These are phyloP conservation scores for Mesorhabditis belari DNA, from an alignment of 2,888 invertebrate genomes.

Conservation along the genomic window DNA sequence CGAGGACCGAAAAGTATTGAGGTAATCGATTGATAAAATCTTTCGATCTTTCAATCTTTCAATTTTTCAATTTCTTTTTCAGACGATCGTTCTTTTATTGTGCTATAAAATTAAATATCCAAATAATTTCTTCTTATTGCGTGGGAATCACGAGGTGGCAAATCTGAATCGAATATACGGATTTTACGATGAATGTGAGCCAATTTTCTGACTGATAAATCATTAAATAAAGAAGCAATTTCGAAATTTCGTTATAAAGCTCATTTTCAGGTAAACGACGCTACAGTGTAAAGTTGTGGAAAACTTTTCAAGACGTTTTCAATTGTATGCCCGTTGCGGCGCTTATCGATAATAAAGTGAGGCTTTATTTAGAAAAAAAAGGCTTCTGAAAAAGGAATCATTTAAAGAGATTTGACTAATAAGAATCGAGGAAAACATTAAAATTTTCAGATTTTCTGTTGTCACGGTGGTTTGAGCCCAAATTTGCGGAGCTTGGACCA, in stretches of 20 bases:
- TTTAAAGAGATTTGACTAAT: background rate
- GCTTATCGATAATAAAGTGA: conserved; percentile 48
- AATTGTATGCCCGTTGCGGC: conserved; percentile 51
- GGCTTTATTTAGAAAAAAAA: conserved; percentile 48
- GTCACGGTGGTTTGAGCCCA: conserved; percentile 47
- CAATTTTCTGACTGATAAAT: background rate
- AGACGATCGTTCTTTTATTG: conserved; percentile 48
- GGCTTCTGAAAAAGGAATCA: conserved; percentile 20
- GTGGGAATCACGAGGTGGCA: conserved; percentile 51
- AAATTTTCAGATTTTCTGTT: conserved; percentile 28
- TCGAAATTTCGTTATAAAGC: background rate
- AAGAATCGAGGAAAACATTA: background rate
- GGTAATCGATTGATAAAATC: conserved; percentile 9
- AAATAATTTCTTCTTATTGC: conserved; percentile 49
- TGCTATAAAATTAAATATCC: conserved; percentile 52
- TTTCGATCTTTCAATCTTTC: background rate
- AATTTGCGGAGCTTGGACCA: conserved; percentile 47
- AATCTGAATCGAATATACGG: conserved; percentile 49
- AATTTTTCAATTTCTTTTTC: conserved; percentile 12
- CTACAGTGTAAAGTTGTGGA: conserved; percentile 47
- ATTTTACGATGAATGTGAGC: conserved; percentile 51
- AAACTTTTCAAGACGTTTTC: conserved; percentile 51
- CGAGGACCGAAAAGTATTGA: conserved; percentile 41
- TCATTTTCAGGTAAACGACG: conserved; percentile 42
- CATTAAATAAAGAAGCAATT: background rate